Evolutionary conservation across 2,113 vertebrate genomes (phyloP), one percentile per base, ranked within the genome.

Genomic region (Colistium nudipinnis): DNA sequence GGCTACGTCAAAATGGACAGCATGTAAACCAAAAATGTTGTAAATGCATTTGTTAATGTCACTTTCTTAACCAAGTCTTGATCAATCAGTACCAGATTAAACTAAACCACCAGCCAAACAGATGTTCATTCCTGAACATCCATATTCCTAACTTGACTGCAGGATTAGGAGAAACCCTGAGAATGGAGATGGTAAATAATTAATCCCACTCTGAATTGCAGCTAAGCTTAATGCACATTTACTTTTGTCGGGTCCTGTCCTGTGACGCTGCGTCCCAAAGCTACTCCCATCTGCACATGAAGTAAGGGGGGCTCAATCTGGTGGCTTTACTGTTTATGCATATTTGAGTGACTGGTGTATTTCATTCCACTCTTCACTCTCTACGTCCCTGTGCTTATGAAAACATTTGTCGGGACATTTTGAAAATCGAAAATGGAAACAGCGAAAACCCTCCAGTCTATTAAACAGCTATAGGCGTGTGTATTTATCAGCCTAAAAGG

Each of bases 101-200:
- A 59, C 25, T 3, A 60, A 64, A 59, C 13, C 11, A 28, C 6
- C 4, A 5, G 11, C 8, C 16, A 28, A 31, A 20, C 4, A 52
- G n/a, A 33, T 10, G 24, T 72, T 28, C 67, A 28, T 6, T 9
- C 2, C 11, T 20, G 43, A 69, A n/a, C 9, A 38, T 6, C 14
- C 31, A 43, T 30, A 57, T 14, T 3, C 54, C 44, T 1, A 61
- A 43, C 54, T 65, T 17, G 47, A 12, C 17, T 28, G 22, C 43
- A 60, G 48, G 24, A 54, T 0, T 3, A 35, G 2, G 35, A 56
- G 47, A 53, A 63, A 36, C 16, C 17, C 30, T 22, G 9, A 59
- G 35, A 71, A 56, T 73, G 52, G 17, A 49, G 14, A 6, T 14
- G n/a, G 2, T 87, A 14, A 78, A 85, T 83, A 70, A 69, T 83